These are phyloP conservation scores for Venusia cambrica DNA, from an alignment of 2,888 invertebrate species.

Conservation along the genomic window DNA sequence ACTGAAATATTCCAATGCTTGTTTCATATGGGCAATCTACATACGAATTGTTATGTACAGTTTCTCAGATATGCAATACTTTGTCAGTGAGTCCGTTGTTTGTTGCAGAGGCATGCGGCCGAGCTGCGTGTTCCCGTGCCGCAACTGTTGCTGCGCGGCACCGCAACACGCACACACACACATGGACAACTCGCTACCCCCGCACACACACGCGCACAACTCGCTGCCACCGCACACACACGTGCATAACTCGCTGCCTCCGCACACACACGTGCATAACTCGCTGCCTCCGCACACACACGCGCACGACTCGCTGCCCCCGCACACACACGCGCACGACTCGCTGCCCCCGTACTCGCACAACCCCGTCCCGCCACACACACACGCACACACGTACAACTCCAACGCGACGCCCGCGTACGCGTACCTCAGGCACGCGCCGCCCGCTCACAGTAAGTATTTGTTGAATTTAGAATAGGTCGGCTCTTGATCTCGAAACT, in stretches of 20 bases:
- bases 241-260: slow-evolving; percentile 32
- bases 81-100: too few relatives aligned
- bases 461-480: too few relatives aligned
- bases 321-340: slow-evolving; percentile 35
- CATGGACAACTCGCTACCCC: slow-evolving; percentile 38
- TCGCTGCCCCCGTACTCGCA: slow-evolving; percentile 28
- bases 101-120: slow-evolving; percentile 44
- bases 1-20: too few relatives aligned
- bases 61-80: too few relatives aligned
- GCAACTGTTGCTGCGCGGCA: slow-evolving; percentile 55
- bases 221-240: slow-evolving; percentile 29
- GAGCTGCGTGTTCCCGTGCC: slow-evolving; percentile 49
- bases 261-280: slow-evolving; percentile 34
- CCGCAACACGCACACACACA: slow-evolving; percentile 29
- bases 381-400: slow-evolving; percentile 40
- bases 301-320: slow-evolving; percentile 18
- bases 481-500: too few relatives aligned
- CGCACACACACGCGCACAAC: slow-evolving; percentile 41
- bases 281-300: slow-evolving; percentile 48
- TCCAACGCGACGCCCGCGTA: slow-evolving; percentile 28
- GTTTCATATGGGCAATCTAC: too few relatives aligned
- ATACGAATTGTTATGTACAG: too few relatives aligned
- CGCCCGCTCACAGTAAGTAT: slow-evolving; percentile 50
- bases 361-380: slow-evolving; percentile 38
- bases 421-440: slow-evolving; percentile 44